phyloP scores from a whole-genome alignment of 2,113 vertebrate species.

The Apodemus speciosus region DNA sequence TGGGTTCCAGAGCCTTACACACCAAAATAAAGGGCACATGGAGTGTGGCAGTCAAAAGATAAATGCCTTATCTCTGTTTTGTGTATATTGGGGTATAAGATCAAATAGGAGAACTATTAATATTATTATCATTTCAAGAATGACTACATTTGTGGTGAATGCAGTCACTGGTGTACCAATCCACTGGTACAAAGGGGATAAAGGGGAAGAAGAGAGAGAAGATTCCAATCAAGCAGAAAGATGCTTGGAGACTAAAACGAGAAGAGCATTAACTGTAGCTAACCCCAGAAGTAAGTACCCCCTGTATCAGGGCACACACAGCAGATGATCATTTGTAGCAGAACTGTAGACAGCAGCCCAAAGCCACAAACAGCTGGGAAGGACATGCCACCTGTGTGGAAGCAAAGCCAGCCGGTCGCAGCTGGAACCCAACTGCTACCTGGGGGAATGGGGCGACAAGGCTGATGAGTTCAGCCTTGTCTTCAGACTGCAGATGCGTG shows the following conservation, averaged over 20 bases:
- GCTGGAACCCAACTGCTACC: neutral
- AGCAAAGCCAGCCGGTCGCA: neutral
- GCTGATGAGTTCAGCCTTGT: neutral
- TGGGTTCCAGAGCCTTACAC: neutral
- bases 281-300: neutral
- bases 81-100: neutral
- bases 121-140: slow-evolving; percentile 3
- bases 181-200: neutral
- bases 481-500: neutral
- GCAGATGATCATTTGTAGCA: neutral
- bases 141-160: neutral
- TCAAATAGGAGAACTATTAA: neutral
- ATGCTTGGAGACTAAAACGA: neutral
- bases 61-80: neutral
- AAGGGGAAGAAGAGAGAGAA: neutral
- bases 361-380: neutral
- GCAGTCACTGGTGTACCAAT: neutral
- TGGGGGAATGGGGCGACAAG: neutral
- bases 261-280: neutral
- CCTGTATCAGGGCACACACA: neutral
- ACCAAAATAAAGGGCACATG: neutral
- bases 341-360: neutral
- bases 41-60: neutral
- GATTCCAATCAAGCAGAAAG: neutral
- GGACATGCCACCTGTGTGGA: neutral